phyloP scores from a whole-genome alignment of 1,140 invertebrate species.

The Papilio helenus region DNA sequence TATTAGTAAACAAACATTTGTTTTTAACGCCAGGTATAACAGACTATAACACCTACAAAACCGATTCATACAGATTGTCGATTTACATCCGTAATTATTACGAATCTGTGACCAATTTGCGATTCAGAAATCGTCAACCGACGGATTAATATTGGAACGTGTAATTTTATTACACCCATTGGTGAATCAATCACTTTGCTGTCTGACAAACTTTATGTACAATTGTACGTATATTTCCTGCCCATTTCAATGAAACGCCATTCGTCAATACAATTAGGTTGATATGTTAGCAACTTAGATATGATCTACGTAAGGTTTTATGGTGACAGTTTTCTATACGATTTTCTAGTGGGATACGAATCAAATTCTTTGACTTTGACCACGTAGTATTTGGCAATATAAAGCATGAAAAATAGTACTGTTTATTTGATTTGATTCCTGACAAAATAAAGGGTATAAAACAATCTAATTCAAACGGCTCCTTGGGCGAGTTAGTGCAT shows the following conservation, averaged over 20 bases:
- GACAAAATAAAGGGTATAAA: conserved; percentile 8
- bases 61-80: conserved; percentile 65
- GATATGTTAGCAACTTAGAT: too few species aligned
- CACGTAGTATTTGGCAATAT: too few species aligned
- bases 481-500: not conserved
- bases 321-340: too few species aligned
- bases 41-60: conserved; percentile 57
- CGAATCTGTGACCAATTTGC: conserved; percentile 53
- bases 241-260: too few species aligned
- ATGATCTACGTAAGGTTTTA: too few species aligned
- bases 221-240: too few species aligned
- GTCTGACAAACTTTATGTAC: not conserved
- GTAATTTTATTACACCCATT: conserved; percentile 11
- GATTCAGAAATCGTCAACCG: conserved; percentile 35
- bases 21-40: not conserved
- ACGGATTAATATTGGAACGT: conserved; percentile 43
- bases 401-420: too few species aligned
- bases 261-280: too few species aligned
- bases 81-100: conserved; percentile 73
- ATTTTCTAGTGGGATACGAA: too few species aligned
- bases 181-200: not conserved
- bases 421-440: not conserved
- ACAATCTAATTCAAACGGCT: not conserved
- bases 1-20: too few species aligned
- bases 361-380: too few species aligned